Percentiles rank a stretch among this genome's conserved stretches.
Evolutionary conservation across 2,113 vertebrate species (phyloP).

Genomic region (Terrapene triunguis): DNA sequence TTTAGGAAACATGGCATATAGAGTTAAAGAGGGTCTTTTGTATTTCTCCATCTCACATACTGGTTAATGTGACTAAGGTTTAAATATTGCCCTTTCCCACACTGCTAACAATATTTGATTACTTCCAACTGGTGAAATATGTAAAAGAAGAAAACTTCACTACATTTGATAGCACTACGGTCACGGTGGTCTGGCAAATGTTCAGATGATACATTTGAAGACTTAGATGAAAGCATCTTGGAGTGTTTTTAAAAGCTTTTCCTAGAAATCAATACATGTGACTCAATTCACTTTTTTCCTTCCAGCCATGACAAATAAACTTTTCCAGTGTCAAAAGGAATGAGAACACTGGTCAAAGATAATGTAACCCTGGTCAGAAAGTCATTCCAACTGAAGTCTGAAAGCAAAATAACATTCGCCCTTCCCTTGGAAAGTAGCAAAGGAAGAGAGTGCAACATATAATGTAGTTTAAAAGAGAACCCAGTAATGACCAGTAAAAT

Average conservation of each 20-base stretch:
- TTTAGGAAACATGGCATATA: constrained; percentile 4
- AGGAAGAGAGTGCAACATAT: background rate
- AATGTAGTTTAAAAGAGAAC: constrained; percentile 25
- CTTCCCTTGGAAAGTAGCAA: background rate
- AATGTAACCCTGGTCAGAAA: constrained; percentile 1
- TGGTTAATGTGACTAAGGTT: background rate
- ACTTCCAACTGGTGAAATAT: constrained; percentile 47
- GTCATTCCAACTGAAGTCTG: constrained; percentile 15
- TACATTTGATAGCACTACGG: constrained; percentile 2
- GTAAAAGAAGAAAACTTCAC: constrained; percentile 1
- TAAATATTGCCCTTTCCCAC: constrained; percentile 19
- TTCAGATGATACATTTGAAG: constrained; percentile 23
- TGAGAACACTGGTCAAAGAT: background rate
- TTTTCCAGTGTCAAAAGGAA: constrained; percentile 10
- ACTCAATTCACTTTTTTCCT: constrained; percentile 17
- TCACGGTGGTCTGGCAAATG: constrained; percentile 73
- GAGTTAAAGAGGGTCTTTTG: background rate
- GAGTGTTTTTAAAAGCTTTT: constrained; percentile 45
- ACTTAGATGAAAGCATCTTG: constrained; percentile 44
- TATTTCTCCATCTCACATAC: background rate
- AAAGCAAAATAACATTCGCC: background rate
- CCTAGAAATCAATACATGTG: constrained; percentile 49
- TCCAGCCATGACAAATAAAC: constrained; percentile 46
- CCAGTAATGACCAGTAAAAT: constrained; percentile 5
- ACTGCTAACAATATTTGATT: background rate